phyloP scores from a whole-genome alignment of 1,140 invertebrate genomes.

The Pseudoatta argentina region DNA sequence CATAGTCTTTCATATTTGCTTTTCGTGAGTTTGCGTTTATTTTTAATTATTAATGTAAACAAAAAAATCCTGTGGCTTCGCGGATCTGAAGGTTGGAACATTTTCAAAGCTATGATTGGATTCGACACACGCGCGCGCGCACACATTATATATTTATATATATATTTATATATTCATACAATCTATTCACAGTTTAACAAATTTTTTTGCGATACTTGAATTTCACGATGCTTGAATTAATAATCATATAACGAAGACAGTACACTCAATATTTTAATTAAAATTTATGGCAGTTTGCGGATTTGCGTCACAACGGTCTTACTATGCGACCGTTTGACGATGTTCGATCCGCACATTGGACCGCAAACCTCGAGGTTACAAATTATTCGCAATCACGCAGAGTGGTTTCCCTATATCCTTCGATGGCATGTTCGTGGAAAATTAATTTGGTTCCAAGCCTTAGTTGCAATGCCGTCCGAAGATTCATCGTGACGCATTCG shows the following conservation, averaged over 20 bases:
- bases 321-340: conserved; percentile 35
- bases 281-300: conserved; percentile 49
- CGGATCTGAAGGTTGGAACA: background rate
- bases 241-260: conserved; percentile 1
- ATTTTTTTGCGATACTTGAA: background rate
- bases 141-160: background rate
- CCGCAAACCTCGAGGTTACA: conserved; percentile 68
- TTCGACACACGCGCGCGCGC: background rate
- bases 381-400: conserved; percentile 70
- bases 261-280: conserved; percentile 46
- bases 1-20: background rate
- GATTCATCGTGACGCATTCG: conserved; percentile 41
- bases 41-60: conserved; percentile 20
- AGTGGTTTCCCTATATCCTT: conserved; percentile 71
- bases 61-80: background rate
- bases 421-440: conserved; percentile 61
- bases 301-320: conserved; percentile 52
- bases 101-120: conserved; percentile 1
- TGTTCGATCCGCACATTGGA: conserved; percentile 65
- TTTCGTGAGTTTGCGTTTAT: background rate
- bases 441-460: conserved; percentile 59
- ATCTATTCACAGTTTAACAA: background rate
- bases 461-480: conserved; percentile 50
- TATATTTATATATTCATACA: background rate
- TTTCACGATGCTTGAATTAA: conserved; percentile 20